Base-by-base conservation (phyloP, 2,888 invertebrate species). In the Polyploca ridens region DNA sequence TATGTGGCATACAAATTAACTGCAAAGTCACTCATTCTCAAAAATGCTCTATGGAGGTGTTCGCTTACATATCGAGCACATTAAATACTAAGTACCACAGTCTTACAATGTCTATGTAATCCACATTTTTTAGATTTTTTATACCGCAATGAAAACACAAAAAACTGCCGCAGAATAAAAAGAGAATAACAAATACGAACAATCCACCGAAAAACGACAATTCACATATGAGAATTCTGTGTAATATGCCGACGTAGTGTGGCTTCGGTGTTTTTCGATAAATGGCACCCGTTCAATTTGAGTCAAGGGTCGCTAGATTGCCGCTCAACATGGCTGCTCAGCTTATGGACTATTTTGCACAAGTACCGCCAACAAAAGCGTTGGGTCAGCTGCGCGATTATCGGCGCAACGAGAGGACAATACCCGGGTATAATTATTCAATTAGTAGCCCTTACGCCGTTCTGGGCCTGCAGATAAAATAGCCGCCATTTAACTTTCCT, bases 341-440 rank as follows among this genome's bases (percentile, higher is more conserved):
- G 64, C 67, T 67, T 71, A 69, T 66, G 71, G 74, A 71, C 74
- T 75, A 81, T 83, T 84, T 81, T 73, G 70, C 74, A 74, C 74
- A 78, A 82, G 78, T 72, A 74, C 64, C 66, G 63, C 67, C 68
- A 80, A 84, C 84, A 87, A 88, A 82, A 81, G 84, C 77, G 79
- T 64, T 75, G 81, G 87, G 86, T 86, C 87, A 86, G 74, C 78
- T 74, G 69, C 74, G 69, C 78, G 85, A 87, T 89, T 87, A 88
- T 87, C 85, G 85, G 83, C 84, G 79, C 73, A 74, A 77, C 74
- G 74, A 68, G 70, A 74, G 82, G 80, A 87, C 86, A 88, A 89
- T 87, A 78, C 79, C 76, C 73, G 71, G 75, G 82, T 83, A 86
- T 90, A 91, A 91, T 90, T 89, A 90, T 89, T 88, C 90, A 90